phyloP scores from a whole-genome alignment of 2,888 invertebrate species.

The Dromius quadrimaculatus region DNA sequence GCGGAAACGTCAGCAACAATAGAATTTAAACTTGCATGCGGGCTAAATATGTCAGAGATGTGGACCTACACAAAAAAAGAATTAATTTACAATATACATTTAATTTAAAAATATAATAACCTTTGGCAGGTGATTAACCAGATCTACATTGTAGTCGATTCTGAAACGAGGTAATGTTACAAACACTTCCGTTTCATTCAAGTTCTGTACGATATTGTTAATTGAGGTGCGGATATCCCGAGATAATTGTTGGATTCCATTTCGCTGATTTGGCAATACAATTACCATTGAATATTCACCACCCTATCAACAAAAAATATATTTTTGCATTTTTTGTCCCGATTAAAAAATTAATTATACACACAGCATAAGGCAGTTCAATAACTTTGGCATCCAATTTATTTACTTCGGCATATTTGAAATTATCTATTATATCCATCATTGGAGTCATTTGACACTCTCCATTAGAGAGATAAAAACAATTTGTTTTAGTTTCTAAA shows the following conservation, averaged over 20 bases:
- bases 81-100: constrained; percentile 5
- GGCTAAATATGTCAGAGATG: constrained; percentile 70
- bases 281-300: constrained; percentile 74
- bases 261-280: constrained; percentile 71
- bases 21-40: constrained; percentile 71
- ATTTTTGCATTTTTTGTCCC: constrained; percentile 1
- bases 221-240: constrained; percentile 72
- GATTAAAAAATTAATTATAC: constrained; percentile 54
- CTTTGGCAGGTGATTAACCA: constrained; percentile 67
- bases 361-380: constrained; percentile 81
- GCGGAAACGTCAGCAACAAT: constrained; percentile 65
- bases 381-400: constrained; percentile 77
- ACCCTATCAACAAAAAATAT: constrained; percentile 66
- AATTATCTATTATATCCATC: constrained; percentile 76
- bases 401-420: constrained; percentile 73
- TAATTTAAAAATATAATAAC: constrained; percentile 61
- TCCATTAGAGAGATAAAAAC: constrained; percentile 74
- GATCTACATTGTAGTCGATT: constrained; percentile 70
- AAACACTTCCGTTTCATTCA: constrained; percentile 69
- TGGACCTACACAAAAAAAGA: constrained; percentile 68
- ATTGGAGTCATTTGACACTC: constrained; percentile 74
- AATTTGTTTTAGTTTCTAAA: constrained; percentile 68
- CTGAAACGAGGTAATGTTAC: constrained; percentile 74
- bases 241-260: constrained; percentile 68
- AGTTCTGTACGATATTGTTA: constrained; percentile 65